Evolutionary conservation across 2,888 invertebrate species (phyloP).

Genomic region (Tridacna gigas): DNA sequence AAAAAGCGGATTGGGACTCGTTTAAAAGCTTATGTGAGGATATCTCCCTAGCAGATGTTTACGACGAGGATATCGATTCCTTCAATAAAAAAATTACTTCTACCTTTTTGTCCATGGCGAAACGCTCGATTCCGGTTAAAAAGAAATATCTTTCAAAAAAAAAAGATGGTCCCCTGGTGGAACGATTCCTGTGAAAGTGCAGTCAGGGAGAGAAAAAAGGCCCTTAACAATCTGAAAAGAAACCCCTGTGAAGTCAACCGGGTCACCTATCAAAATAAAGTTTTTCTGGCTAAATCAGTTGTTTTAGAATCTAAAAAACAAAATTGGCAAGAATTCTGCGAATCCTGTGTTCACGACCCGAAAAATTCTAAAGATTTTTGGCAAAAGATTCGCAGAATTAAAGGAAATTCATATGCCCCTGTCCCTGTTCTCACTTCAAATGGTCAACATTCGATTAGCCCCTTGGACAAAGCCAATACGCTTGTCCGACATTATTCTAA

Average conservation of each 20-base stretch:
- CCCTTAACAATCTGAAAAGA: conserved; percentile 7
- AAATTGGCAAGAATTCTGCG: conserved; percentile 28
- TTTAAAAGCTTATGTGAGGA: conserved; percentile 10
- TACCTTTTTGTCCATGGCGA: not conserved
- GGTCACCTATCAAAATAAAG: conserved; percentile 3
- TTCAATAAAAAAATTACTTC: not conserved
- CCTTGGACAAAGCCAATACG: conserved; percentile 21
- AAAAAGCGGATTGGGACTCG: conserved; percentile 14
- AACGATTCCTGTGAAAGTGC: conserved; percentile 3
- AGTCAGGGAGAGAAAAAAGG: conserved; percentile 11
- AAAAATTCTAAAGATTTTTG: conserved; percentile 17
- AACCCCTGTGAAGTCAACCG: conserved; percentile 19
- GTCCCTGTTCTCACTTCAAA: not conserved
- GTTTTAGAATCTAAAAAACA: not conserved
- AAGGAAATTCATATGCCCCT: conserved; percentile 7
- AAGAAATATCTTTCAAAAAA: not conserved
- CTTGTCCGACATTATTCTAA: conserved; percentile 15
- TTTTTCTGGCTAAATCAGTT: not conserved
- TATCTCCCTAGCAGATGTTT: not conserved
- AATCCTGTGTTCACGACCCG: not conserved
- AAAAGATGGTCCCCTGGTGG: conserved; percentile 17
- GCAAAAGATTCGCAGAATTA: conserved; percentile 30
- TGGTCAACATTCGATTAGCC: not conserved
- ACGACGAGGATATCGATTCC: not conserved
- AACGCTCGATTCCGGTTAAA: not conserved